These are phyloP conservation scores for Ooceraea biroi DNA, from an alignment of 1,140 invertebrate genomes.

Conservation along the genomic window DNA sequence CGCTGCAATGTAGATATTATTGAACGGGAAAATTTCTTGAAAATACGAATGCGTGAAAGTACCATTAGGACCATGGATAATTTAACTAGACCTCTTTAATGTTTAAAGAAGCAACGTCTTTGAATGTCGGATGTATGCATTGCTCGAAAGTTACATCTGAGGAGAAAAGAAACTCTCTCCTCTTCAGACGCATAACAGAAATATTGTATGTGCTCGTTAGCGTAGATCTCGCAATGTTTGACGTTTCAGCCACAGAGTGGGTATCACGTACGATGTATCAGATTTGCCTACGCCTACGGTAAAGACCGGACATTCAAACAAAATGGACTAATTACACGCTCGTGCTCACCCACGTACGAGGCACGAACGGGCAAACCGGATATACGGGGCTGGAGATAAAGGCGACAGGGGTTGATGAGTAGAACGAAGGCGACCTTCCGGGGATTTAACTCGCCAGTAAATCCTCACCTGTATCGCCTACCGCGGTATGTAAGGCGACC, in stretches of 20 bases:
- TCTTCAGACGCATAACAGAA: not conserved
- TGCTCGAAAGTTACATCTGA: conserved; percentile 25
- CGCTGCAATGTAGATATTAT: not conserved
- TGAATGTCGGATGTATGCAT: conserved; percentile 35
- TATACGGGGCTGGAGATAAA: conserved; percentile 63
- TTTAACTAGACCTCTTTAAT: not conserved
- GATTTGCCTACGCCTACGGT: conserved; percentile 6
- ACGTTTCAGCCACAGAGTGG: not conserved
- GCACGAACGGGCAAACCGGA: conserved; percentile 37
- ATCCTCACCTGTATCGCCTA: conserved; percentile 52
- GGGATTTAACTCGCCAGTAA: conserved; percentile 71
- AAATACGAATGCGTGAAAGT: not conserved
- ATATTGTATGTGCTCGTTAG: not conserved
- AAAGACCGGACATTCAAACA: not conserved
- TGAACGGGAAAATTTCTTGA: not conserved
- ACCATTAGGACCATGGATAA: not conserved
- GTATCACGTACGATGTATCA: not conserved
- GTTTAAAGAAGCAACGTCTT: not conserved
- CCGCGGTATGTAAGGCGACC: conserved; percentile 31
- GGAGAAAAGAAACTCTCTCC: not conserved
- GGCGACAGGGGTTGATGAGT: conserved; percentile 66
- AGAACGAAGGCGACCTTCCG: conserved; percentile 69
- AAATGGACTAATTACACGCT: conserved; percentile 65
- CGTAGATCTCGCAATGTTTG: not conserved
- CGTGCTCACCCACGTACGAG: conserved; percentile 15